Conservation (phyloP, 1,140 invertebrate genomes). For the Stenopsyche tienmushanensis region DNA sequence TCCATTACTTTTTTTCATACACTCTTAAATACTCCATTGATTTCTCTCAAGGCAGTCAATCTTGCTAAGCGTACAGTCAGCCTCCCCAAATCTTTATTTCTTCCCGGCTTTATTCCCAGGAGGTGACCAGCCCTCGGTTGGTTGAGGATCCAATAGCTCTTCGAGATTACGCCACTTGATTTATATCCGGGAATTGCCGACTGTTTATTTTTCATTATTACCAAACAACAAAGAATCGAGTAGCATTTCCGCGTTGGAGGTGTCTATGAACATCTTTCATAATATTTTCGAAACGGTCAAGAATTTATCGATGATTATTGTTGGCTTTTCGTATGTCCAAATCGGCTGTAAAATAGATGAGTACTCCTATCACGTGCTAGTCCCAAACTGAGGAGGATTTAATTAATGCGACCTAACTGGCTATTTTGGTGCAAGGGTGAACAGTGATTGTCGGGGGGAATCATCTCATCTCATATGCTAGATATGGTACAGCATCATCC, state of each 20-base stretch:
- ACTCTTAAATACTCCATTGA: conserved; percentile 21
- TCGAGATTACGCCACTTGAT: conserved; percentile 24
- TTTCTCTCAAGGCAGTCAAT: conserved; percentile 15
- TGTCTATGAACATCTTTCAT: no score
- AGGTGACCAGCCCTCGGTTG: conserved; percentile 2
- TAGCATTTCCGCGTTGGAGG: no score
- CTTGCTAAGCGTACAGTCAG: neutral
- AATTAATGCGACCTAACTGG: conserved; percentile 30
- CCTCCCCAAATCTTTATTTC: neutral
- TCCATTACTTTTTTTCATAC: conserved; percentile 13
- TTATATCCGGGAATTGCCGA: conserved; percentile 15
- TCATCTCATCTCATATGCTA: conserved; percentile 8
- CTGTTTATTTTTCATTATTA: conserved; percentile 20
- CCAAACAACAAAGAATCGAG: no score
- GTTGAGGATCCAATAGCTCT: conserved; percentile 7
- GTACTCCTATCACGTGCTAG: conserved; percentile 15
- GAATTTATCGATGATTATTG: no score
- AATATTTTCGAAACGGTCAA: no score
- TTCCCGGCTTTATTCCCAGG: neutral
- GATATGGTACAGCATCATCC: no score
- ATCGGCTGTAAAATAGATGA: neutral
- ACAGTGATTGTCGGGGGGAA: neutral
- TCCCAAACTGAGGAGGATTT: conserved; percentile 21
- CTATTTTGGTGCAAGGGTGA: conserved; percentile 19
- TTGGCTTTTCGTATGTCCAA: no score